Conservation (phyloP, 2,113 vertebrate species). For the Cromileptes altivelis region DNA sequence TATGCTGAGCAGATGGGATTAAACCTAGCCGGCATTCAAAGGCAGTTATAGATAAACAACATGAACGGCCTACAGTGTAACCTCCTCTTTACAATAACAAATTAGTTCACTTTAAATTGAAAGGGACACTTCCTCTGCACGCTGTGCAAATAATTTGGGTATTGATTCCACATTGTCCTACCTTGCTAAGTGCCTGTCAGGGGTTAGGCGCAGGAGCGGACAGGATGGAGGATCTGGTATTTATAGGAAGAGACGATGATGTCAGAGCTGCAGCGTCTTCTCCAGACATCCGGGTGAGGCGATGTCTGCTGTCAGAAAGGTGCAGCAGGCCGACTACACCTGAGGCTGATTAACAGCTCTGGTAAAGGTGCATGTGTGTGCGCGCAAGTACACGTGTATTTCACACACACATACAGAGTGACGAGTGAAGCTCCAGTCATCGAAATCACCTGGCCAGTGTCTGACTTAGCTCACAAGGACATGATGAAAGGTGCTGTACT, state of each 20-base stretch:
- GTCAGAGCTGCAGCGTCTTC: constrained; percentile 56
- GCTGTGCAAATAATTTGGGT: constrained; percentile 42
- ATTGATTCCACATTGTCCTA: constrained; percentile 57
- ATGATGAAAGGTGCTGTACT: neutral
- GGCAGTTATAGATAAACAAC: constrained; percentile 63
- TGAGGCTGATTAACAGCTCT: constrained; percentile 36
- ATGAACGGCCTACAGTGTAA: constrained; percentile 40
- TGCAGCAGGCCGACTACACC: constrained; percentile 40
- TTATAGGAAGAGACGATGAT: constrained; percentile 63
- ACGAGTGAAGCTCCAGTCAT: constrained; percentile 44
- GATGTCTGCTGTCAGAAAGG: constrained; percentile 58
- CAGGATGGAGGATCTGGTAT: constrained; percentile 35
- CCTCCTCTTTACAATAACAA: constrained; percentile 67
- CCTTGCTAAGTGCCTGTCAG: constrained; percentile 30
- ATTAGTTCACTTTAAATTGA: constrained; percentile 54
- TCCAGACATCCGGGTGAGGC: constrained; percentile 74
- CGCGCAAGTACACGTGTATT: constrained; percentile 18
- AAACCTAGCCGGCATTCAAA: constrained; percentile 27
- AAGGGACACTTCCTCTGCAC: constrained; percentile 45
- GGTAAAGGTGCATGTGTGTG: constrained; percentile 29
- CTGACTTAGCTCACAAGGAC: constrained; percentile 10
- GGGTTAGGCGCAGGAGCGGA: constrained; percentile 46
- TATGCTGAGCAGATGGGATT: constrained; percentile 76
- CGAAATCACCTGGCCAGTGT: constrained; percentile 35
- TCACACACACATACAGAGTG: constrained; percentile 8